Evolutionary conservation across 1,140 invertebrate species (phyloP).

Genomic region (Idris sp.): DNA sequence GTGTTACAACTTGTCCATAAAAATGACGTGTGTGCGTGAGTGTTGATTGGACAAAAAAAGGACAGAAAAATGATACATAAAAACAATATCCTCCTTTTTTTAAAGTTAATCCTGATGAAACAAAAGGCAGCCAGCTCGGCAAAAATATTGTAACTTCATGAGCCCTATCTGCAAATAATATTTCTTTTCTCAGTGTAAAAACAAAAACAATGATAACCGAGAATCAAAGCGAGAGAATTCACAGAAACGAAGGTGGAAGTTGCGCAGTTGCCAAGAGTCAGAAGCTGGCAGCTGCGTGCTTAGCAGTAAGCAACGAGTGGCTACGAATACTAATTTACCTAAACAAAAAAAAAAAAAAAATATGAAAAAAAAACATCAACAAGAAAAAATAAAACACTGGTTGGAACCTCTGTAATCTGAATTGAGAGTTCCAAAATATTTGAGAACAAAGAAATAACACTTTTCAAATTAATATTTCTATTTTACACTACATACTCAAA

Average conservation of each 20-base stretch:
- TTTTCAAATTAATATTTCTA: no score
- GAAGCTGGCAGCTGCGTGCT: slow-evolving; percentile 54
- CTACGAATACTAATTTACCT: slow-evolving; percentile 49
- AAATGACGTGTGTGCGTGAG: no score
- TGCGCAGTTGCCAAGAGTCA: slow-evolving; percentile 58
- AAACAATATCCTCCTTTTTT: background rate
- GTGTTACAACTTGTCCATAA: no score
- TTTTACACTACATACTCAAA: no score
- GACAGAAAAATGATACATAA: no score
- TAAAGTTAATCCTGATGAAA: slow-evolving; percentile 3
- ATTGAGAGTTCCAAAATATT: no score
- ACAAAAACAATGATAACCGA: slow-evolving; percentile 49
- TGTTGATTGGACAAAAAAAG: no score
- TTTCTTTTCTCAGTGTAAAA: slow-evolving; percentile 37
- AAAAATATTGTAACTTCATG: slow-evolving; percentile 22
- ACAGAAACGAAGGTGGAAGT: slow-evolving; percentile 55
- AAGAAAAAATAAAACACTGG: slow-evolving; percentile 4
- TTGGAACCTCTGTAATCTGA: no score
- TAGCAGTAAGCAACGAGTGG: slow-evolving; percentile 35
- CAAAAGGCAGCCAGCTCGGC: slow-evolving; percentile 13
- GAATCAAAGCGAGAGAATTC: slow-evolving; percentile 57
- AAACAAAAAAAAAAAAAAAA: slow-evolving; percentile 30
- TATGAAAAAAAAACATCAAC: no score
- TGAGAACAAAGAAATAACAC: no score
- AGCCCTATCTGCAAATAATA: slow-evolving; percentile 46